phyloP scores from a whole-genome alignment of 2,113 vertebrate species.

The Aldabrachelys gigantea region DNA sequence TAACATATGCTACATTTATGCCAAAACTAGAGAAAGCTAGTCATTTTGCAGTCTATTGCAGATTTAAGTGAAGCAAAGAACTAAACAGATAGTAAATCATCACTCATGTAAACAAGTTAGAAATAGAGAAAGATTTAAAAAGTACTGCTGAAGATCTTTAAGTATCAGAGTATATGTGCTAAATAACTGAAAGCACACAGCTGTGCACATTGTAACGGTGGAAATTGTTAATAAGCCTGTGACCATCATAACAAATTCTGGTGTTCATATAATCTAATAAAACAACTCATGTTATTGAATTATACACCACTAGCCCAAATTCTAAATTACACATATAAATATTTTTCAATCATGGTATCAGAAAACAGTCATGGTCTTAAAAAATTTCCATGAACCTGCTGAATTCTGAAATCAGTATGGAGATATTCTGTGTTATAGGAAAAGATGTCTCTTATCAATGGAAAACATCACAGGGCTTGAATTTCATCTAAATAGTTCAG shows the following conservation, averaged over 20 bases:
- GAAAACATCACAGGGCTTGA: too few relatives aligned
- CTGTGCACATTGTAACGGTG: not conserved
- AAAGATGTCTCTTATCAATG: too few relatives aligned
- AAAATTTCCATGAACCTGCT: too few relatives aligned
- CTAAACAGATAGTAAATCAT: not conserved
- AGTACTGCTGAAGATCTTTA: not conserved
- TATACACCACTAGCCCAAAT: not conserved
- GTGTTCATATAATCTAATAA: not conserved
- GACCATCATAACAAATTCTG: not conserved
- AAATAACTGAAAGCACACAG: not conserved
- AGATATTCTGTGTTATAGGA: too few relatives aligned
- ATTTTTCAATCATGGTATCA: too few relatives aligned
- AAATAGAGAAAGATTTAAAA: not conserved
- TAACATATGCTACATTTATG: not conserved
- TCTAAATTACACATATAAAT: not conserved
- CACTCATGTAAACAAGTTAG: not conserved
- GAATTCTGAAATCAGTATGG: too few relatives aligned
- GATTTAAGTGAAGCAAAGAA: not conserved
- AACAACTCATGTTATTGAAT: not conserved
- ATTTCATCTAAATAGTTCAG: too few relatives aligned
- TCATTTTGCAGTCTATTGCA: not conserved
- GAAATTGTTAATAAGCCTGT: not conserved
- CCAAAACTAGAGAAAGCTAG: not conserved
- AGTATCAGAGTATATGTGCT: not conserved
- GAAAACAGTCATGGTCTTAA: too few relatives aligned